These are phyloP conservation scores for Cyphomyrus plagiostoma DNA, from an alignment of 2,113 vertebrate genomes.

Conservation along the genomic window DNA sequence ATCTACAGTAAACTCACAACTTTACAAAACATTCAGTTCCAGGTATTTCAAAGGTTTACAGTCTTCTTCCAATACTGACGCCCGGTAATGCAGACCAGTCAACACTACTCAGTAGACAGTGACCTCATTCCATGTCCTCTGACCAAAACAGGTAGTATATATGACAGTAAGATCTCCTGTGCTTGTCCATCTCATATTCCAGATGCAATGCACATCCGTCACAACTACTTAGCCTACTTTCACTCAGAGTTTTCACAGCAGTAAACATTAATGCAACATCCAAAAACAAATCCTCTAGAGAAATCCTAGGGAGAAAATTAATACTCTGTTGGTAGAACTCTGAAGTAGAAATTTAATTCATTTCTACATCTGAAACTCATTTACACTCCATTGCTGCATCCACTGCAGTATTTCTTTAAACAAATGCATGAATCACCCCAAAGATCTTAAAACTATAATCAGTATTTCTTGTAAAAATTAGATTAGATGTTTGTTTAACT, in stretches of 20 bases:
- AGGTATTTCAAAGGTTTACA: not conserved
- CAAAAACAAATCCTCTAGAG: not conserved
- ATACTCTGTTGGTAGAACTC: not conserved
- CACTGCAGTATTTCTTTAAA: not conserved
- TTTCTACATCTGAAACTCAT: not conserved
- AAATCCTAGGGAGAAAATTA: not conserved
- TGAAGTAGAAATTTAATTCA: not conserved
- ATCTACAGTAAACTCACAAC: not conserved
- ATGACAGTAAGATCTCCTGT: not conserved
- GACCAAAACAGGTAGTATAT: not conserved
- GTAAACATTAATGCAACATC: not conserved
- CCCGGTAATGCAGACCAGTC: slow-evolving; percentile 10
- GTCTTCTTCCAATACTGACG: not conserved
- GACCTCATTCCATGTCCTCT: not conserved
- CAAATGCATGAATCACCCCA: not conserved
- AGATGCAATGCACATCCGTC: not conserved
- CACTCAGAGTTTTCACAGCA: not conserved
- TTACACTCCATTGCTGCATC: not conserved
- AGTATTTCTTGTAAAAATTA: not conserved
- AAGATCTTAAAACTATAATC: not conserved
- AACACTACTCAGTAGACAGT: not conserved
- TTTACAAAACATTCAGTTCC: not conserved
- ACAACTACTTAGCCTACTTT: not conserved
- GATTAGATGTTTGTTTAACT: not conserved
- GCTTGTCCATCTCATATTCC: not conserved